phyloP scores from a whole-genome alignment of 2,113 vertebrate genomes.

The Hippoglossus stenolepis region DNA sequence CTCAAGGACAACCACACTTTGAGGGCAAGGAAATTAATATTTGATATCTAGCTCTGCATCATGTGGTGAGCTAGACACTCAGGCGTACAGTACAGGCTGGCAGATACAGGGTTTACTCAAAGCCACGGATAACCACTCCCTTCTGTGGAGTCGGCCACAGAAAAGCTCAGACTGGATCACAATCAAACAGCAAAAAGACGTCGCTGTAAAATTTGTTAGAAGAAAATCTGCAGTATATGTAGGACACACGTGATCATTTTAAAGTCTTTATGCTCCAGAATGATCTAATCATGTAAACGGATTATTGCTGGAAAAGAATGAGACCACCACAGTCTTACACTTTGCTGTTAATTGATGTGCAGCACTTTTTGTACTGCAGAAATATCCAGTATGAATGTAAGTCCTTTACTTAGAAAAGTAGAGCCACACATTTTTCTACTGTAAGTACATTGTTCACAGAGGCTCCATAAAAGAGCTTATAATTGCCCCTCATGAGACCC shows the following conservation, averaged over 20 bases:
- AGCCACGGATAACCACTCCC: conserved; percentile 30
- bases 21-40: conserved; percentile 77
- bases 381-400: not conserved
- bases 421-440: not conserved
- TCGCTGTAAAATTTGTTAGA: not conserved
- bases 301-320: too few species aligned
- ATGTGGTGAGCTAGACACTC: conserved; percentile 66
- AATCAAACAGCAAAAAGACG: not conserved
- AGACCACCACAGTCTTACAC: not conserved
- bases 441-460: not conserved
- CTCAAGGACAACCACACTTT: conserved; percentile 73
- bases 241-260: not conserved
- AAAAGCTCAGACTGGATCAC: not conserved
- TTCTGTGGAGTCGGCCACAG: conserved; percentile 6
- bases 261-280: too few species aligned
- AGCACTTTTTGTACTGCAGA: not conserved
- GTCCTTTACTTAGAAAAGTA: not conserved
- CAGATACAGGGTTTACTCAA: conserved; percentile 28
- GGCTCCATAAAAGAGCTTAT: not conserved
- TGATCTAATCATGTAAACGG: too few species aligned
- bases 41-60: conserved; percentile 73
- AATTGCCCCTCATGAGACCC: not conserved
- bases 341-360: not conserved
- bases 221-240: not conserved
- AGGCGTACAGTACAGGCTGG: conserved; percentile 9